Base-by-base conservation (phyloP, 2,888 invertebrate genomes). In the Homarus gammarus region DNA sequence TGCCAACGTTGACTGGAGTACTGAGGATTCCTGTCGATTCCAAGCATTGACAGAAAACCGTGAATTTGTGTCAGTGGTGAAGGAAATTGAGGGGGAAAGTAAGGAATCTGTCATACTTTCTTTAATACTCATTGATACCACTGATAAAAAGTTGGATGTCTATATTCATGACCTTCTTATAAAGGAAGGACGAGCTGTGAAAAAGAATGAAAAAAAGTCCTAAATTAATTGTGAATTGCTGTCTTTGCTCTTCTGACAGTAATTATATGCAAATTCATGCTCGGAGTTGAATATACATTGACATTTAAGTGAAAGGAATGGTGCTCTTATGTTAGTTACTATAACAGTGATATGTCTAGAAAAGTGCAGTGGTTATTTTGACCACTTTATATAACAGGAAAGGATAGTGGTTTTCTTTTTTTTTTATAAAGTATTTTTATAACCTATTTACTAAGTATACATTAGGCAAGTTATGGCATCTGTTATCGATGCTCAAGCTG, bases 1-100 rank as follows among this genome's bases (percentile, higher is more conserved):
- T 56, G 93, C 94, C 33, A 95, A 95, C 92, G 94, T 94, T 92
- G 96, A 96, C 94, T 97, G 96, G 96, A 95, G 95, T 0, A 95
- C 96, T 92, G 96, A 96, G 92, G 97, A 97, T 93, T 96, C 96
- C 93, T 94, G 96, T 83, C 94, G 95, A 90, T 97, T 97, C 93
- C 96, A 96, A 93, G 95, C 96, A 92, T 93, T 97, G 91, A 96
- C 96, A 8, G 95, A 96, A 56, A 95, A 96, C 56, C 96, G 96
- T 92, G 95, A 95, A 83, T 96, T 97, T 92, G 96, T 96, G 22
- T 96, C 96, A 0, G 93, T 96, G 78, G 95, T 97, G 61, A 38
- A 72, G 49, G 61, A 83, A 15, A 73, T 78, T 22, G 83, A 78
- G 27, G 10, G 22, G 22, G 84, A 18, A 18, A 77, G 68, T 15